Conservation (phyloP, 1,140 invertebrate species). For the Microplitis mediator region DNA sequence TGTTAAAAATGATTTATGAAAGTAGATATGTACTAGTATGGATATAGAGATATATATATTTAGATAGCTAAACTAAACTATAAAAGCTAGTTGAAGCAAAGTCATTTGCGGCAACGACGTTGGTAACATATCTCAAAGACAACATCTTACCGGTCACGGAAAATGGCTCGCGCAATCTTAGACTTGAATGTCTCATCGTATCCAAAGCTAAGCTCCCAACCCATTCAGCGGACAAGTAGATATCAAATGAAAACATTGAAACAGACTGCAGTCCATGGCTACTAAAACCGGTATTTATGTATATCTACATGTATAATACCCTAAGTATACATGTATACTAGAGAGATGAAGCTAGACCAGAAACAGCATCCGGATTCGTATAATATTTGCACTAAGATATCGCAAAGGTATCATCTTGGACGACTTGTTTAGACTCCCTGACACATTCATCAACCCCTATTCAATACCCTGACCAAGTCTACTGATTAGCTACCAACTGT, state of each 20-base stretch:
- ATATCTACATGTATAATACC: too few relatives aligned
- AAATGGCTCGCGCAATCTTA: slow-evolving; percentile 61
- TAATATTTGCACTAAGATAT: slow-evolving; percentile 59
- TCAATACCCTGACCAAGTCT: too few relatives aligned
- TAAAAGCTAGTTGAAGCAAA: slow-evolving; percentile 3
- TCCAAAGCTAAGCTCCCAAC: slow-evolving; percentile 32
- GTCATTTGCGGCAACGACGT: slow-evolving; percentile 29
- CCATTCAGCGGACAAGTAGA: slow-evolving; percentile 45
- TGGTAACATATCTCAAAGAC: slow-evolving; percentile 52
- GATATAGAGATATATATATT: background rate
- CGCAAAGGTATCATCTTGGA: slow-evolving; percentile 53
- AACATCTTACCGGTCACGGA: slow-evolving; percentile 58
- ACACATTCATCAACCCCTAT: background rate
- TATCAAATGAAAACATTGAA: slow-evolving; percentile 61
- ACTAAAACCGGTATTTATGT: background rate
- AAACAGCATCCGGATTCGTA: slow-evolving; percentile 29
- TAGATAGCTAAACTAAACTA: background rate
- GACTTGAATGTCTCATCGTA: slow-evolving; percentile 46
- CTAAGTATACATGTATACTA: background rate
- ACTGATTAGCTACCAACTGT: too few relatives aligned
- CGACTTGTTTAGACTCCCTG: background rate
- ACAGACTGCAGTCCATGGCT: slow-evolving; percentile 27
- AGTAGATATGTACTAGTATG: background rate
- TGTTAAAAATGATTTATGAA: background rate
- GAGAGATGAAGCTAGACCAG: background rate